phyloP scores from a whole-genome alignment of 2,113 vertebrate genomes.

The Sakesphorus luctuosus region DNA sequence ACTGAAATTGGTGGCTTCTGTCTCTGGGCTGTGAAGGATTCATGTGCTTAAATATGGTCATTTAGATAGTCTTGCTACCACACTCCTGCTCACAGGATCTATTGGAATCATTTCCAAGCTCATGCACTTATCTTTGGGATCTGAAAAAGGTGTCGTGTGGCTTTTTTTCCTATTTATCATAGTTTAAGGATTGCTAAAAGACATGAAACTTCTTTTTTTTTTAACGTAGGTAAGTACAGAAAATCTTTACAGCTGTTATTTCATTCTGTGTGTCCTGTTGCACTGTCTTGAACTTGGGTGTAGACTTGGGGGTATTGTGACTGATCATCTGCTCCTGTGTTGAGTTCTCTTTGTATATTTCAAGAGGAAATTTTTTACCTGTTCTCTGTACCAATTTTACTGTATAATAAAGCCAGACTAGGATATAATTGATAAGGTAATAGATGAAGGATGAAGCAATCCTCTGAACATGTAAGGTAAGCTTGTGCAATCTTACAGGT shows the following conservation, averaged over 20 bases:
- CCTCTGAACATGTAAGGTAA: neutral
- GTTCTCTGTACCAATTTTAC: neutral
- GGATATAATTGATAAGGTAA: neutral
- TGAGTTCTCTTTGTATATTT: neutral
- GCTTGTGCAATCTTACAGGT: neutral
- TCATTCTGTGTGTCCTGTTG: neutral
- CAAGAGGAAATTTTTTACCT: neutral
- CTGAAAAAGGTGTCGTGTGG: neutral
- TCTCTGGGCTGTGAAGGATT: neutral
- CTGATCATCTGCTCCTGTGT: neutral
- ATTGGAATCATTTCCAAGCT: neutral
- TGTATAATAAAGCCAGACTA: neutral
- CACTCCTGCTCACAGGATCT: neutral
- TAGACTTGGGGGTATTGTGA: neutral
- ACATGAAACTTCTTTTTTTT: neutral
- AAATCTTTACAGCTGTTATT: neutral
- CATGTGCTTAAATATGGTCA: rapidly evolving
- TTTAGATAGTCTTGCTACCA: neutral
- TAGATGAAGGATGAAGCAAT: neutral
- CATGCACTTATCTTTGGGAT: neutral
- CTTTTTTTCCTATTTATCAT: neutral
- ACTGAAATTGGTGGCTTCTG: neutral
- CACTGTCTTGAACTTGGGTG: neutral
- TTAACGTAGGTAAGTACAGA: neutral
- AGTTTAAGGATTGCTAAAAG: neutral